A percentile compares a stretch with the other conserved stretches of the same genome.
phyloP scores from a whole-genome alignment of 2,113 vertebrate genomes.

The Aptenodytes patagonicus region DNA sequence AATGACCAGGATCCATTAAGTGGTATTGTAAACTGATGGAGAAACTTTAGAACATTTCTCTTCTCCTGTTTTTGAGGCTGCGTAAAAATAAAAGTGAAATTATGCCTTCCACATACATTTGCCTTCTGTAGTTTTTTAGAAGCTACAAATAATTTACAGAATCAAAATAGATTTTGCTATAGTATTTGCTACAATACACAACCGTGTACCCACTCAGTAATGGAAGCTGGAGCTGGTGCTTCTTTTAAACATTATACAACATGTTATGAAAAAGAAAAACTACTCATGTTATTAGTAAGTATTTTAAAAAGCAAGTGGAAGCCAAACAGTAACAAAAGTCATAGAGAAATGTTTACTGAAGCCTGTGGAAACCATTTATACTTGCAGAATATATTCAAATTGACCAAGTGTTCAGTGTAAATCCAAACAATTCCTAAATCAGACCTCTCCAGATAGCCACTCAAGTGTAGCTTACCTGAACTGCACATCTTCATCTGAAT shows the following conservation, averaged over 20 bases:
- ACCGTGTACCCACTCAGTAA: not conserved
- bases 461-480: conserved; percentile 26
- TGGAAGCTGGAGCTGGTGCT: not conserved
- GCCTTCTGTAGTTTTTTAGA: not conserved
- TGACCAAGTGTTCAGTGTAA: conserved; percentile 4
- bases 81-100: not conserved
- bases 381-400: conserved; percentile 26
- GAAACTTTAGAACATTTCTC: not conserved
- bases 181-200: not conserved
- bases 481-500: not conserved
- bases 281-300: not conserved
- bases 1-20: not conserved
- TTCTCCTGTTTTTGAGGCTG: not conserved
- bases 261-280: not conserved
- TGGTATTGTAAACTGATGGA: not conserved
- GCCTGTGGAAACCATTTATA: conserved; percentile 1
- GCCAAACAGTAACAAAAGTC: not conserved
- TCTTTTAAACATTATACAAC: not conserved
- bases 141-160: not conserved
- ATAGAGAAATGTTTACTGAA: conserved; percentile 34
- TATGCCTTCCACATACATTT: not conserved
- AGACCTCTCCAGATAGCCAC: not conserved
- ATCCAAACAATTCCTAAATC: conserved; percentile 46
- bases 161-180: not conserved
- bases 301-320: not conserved